Evolutionary conservation across 2,888 invertebrate species (phyloP), one percentile per base, ranked within the genome.

Genomic region (Molanna angustata): DNA sequence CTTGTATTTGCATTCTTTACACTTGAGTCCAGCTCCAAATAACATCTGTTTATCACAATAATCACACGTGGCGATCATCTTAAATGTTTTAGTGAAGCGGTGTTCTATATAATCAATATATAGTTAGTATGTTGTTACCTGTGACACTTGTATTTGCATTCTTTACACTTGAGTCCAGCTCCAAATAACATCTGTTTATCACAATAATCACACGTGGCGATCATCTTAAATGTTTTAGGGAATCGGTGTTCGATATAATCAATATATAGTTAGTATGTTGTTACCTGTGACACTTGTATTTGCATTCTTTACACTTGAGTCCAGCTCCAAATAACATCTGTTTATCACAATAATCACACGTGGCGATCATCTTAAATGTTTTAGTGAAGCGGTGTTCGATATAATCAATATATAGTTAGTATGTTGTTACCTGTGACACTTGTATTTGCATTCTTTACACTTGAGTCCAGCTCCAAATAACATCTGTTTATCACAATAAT

Each of bases 401-500:
- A 70, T 87, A 86, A 71, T 94, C n/a, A n/a, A n/a, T n/a, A n/a
- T n/a, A n/a, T n/a, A n/a, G n/a, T n/a, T n/a, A n/a, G n/a, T n/a
- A n/a, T n/a, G n/a, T n/a, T n/a, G n/a, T n/a, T 27, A 74, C 69
- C 85, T 79, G 71, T 90, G 90, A 67, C 89, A 90, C 64, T 86
- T 90, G 67, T 91, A 94, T 78, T 94, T 95, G 82, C 95, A 96
- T 72, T 94, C 94, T 69, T 88, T 94, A 72, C 95, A 96, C 72
- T 90, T 94, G 62, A 91, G 80, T 6, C 88, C 88, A 17, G 83
- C 80, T 22, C 86, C 88, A 68, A 90, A 86, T 62, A 90, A 85
- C 83, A 92, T 89, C 70, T 89, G 90, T 66, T 90, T 90, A 64
- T 88, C 86, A 73, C 95, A 95, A 67, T 87, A 86, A 71, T 92